A percentile compares a stretch with the other conserved stretches of the same genome.
Conservation (phyloP, 2,888 invertebrate genomes). For the Colletes collaris region DNA sequence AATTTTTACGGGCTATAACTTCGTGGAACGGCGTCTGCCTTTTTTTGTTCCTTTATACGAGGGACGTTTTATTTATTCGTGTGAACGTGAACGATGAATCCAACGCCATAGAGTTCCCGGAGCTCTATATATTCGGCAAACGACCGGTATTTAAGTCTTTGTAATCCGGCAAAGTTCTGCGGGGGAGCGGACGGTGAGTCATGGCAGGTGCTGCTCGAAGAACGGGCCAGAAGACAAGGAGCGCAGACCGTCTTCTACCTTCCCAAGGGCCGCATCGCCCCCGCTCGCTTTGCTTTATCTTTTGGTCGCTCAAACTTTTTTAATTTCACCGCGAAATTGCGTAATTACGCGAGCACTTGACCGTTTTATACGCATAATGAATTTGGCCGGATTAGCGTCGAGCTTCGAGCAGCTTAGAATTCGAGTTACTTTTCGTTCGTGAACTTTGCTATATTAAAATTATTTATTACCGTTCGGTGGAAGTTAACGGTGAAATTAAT, state of each 20-base stretch:
- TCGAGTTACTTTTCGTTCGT: no score
- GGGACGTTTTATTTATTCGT: conserved; percentile 58
- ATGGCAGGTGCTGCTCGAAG: conserved; percentile 78
- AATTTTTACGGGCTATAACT: conserved; percentile 73
- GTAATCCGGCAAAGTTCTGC: conserved; percentile 80
- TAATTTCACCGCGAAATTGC: conserved; percentile 26
- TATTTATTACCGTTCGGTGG: no score
- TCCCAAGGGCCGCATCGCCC: conserved; percentile 49
- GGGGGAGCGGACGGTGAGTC: conserved; percentile 81
- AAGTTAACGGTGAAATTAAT: no score
- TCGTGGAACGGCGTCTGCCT: conserved; percentile 66
- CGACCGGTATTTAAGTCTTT: conserved; percentile 81
- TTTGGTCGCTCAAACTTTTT: conserved; percentile 18
- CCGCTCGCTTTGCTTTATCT: conserved; percentile 29
- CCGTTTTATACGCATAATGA: background rate
- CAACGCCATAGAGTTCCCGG: conserved; percentile 63
- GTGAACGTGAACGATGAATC: conserved; percentile 59
- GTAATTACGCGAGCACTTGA: conserved; percentile 8
- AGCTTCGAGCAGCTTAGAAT: no score
- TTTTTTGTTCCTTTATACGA: conserved; percentile 60
- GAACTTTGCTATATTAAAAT: no score
- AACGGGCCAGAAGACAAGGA: conserved; percentile 65
- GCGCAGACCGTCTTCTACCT: conserved; percentile 62
- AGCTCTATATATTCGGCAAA: conserved; percentile 74
- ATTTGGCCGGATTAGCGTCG: background rate